Base-by-base conservation (phyloP, 1,140 invertebrate genomes). In the Daktulosphaira vitifoliae region DNA sequence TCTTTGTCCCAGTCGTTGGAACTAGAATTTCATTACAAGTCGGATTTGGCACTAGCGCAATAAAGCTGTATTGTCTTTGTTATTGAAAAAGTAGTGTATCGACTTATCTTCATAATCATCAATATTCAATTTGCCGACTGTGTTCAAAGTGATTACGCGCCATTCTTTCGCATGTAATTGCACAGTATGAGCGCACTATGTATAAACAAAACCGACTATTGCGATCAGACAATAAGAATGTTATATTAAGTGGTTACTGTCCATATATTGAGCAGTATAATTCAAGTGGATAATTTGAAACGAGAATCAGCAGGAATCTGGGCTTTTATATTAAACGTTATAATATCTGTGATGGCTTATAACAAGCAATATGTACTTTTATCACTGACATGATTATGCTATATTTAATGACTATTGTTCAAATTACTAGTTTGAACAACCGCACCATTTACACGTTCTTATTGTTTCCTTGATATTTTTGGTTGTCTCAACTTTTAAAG, bases 401-500 rank as follows among this genome's bases (percentile, higher is more conserved):
- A 3, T n/a, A n/a, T n/a, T 9, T 62, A 62, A 48, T 48, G 6
- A 23, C 42, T 13, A 62, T 62, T 62, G 56, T 62, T 62, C 44
- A 62, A 62, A 62, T 62, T 62, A 4, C 22, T 29, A n/a, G 11
- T 48, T 11, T 15, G 2, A 20, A n/a, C 2, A n/a, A 44, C 26
- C 2, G 13, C 13, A 25, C 15, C 23, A n/a, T 20, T 26, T 44
- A 26, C 42, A 11, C 39, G 54, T 23, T 20, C 13, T 25, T 22
- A 62, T 46, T 46, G 56, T 59, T 29, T 20, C 15, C 3, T 42
- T 44, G n/a, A 42, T 56, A 26, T 44, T 44, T 26, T 44, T 42
- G 18, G 25, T 1, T 29, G 29, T 33, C 5, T 33, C 29, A 9
- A 38, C 29, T 37, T 33, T 44, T 62, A 18, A 62, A 62, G 23